Conservation (phyloP, 2,888 invertebrate species). For the Caenorhabditis panamensis region DNA sequence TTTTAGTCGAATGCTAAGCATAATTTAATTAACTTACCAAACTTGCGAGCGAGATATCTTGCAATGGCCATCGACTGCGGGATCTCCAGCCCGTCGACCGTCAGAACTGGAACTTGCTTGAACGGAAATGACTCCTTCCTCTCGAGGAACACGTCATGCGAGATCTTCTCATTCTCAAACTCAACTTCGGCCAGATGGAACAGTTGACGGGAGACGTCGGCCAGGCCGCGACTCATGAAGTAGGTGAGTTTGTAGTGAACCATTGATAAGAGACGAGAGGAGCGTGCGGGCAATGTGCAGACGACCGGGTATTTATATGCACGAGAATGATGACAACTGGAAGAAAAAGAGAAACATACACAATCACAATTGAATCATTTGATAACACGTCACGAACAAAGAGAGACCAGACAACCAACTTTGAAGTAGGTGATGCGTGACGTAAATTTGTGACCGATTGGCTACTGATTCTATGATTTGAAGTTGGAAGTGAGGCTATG, state of each 20-base stretch:
- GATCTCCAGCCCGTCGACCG: constrained; percentile 61
- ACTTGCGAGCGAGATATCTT: constrained; percentile 61
- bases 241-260: constrained; percentile 61
- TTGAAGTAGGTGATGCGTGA: background rate
- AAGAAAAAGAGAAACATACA: background rate
- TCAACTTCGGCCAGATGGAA: constrained; percentile 46
- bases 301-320: constrained; percentile 8
- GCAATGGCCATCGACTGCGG: constrained; percentile 66
- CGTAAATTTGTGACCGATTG: background rate
- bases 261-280: constrained; percentile 33
- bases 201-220: constrained; percentile 55
- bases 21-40: constrained; percentile 43
- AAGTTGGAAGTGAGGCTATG: background rate
- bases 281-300: background rate
- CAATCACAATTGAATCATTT: background rate
- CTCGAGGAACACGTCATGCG: constrained; percentile 27
- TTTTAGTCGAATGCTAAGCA: background rate
- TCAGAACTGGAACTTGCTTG: constrained; percentile 60
- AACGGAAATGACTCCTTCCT: constrained; percentile 41
- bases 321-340: constrained; percentile 20
- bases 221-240: constrained; percentile 49
- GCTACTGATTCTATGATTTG: background rate
- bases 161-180: constrained; percentile 40
- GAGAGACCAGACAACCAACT: constrained; percentile 1
- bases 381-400: background rate